phyloP scores from a whole-genome alignment of 2,113 vertebrate genomes.

The Calyptomena viridis region DNA sequence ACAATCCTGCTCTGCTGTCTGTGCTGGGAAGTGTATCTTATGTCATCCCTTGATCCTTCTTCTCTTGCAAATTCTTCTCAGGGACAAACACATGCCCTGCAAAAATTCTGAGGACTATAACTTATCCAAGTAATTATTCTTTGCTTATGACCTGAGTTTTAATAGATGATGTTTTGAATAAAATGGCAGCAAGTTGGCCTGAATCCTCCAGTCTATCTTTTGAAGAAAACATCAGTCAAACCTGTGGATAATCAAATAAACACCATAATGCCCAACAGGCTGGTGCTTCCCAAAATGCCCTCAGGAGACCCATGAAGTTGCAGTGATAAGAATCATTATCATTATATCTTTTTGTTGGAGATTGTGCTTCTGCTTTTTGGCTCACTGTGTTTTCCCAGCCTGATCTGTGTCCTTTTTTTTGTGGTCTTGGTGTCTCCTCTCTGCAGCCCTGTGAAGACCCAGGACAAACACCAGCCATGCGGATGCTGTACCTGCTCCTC shows the following conservation, averaged over 20 bases:
- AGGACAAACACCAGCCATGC: not conserved
- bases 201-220: too few relatives aligned
- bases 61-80: not conserved
- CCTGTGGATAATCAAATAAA: not conserved
- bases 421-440: too few relatives aligned
- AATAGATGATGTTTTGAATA: not conserved
- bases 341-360: too few relatives aligned
- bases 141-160: not conserved
- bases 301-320: not conserved
- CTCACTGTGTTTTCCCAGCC: too few relatives aligned
- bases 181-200: not conserved
- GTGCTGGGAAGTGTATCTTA: not conserved
- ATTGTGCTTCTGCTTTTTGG: too few relatives aligned
- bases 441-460: too few relatives aligned
- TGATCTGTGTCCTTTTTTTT: too few relatives aligned
- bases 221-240: not conserved
- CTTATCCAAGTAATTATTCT: too few relatives aligned
- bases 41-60: not conserved
- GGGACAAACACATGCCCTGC: not conserved
- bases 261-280: not conserved
- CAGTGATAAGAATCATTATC: too few relatives aligned
- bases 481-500: conserved; percentile 18
- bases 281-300: not conserved
- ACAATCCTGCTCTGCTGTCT: too few relatives aligned
- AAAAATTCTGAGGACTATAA: not conserved